Evolutionary conservation across 2,797 vertebrate genomes (phyloP), one percentile per base, ranked within the genome.

Genomic region (Channallabes apus): DNA sequence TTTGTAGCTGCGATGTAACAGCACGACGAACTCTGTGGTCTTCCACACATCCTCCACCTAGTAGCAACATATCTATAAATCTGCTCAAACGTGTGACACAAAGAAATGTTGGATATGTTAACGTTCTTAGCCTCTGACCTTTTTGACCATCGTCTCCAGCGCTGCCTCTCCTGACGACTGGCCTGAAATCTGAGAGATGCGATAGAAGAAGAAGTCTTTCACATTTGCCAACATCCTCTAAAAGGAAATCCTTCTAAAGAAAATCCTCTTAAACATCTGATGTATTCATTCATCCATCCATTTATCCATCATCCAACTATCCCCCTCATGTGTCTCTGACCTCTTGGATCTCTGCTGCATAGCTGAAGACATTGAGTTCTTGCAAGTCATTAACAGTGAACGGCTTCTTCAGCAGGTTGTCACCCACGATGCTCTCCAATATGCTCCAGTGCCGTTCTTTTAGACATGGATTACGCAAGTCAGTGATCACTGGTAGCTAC

Each of bases 141-240:
- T 97, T 92, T 93, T 93, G 84, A 97, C 91, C 87, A 96, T 92
- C 54, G 62, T 89, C 88, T 96, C 95, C 86, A 97, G 87, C 46
- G 95, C 93, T 35, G 95, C 94, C 92, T 97, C 96, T 90, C 95
- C 96, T 62, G 96, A 96, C 22, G 95, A 95, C 89, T 96, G 95
- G 59, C 95, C 95, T 86, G 96, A 96, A 87, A 97, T 90, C 95
- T 95, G 51, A 82, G 90, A 82, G 73, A 64, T 0, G 1, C 4
- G 0, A 56, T 9, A 56, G 3, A 75, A 18, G 24, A 27, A 1
- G 11, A 27, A 27, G 1, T 68, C 17, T 8, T 27, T 76, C 73
- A 76, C 32, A 75, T 75, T 5, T n/a, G 17, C 8, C 72, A 20
- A 17, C 72, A 20, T 8, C 38, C 38, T 41, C 38, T 41, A 41